Evolutionary conservation across 35 echinoderm and acorn worm genomes (phyloP).

Genomic region (Ophiothrix spiculata): DNA sequence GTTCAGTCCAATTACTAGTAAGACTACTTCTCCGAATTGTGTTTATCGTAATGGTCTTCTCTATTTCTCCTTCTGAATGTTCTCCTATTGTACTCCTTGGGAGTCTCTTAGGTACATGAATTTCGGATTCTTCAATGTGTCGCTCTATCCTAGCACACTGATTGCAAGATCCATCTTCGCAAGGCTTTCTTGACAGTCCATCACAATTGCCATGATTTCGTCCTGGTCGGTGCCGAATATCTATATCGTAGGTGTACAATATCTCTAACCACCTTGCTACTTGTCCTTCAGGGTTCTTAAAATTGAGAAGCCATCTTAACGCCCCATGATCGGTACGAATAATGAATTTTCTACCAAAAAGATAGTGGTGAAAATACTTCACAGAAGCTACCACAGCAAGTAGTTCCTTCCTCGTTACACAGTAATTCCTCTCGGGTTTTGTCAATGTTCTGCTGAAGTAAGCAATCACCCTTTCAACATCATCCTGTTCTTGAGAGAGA

Average conservation of each 20-base stretch:
- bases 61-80: too few species aligned
- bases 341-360: slow-evolving; percentile 38
- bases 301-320: slow-evolving; percentile 33
- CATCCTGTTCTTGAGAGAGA: slow-evolving; percentile 47
- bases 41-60: too few species aligned
- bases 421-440: slow-evolving; percentile 44
- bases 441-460: slow-evolving; percentile 42
- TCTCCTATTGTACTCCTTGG: too few species aligned
- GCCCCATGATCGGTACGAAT: slow-evolving; percentile 66
- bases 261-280: slow-evolving; percentile 50
- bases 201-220: slow-evolving; percentile 38
- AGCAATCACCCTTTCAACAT: slow-evolving; percentile 36
- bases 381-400: slow-evolving; percentile 44
- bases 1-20: too few species aligned
- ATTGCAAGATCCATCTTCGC: not conserved
- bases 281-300: slow-evolving; percentile 41
- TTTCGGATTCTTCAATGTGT: not conserved
- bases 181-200: slow-evolving; percentile 27
- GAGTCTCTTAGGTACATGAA: not conserved
- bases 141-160: not conserved
- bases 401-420: slow-evolving; percentile 46
- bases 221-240: slow-evolving; percentile 45
- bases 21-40: too few species aligned
- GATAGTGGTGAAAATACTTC: slow-evolving; percentile 58
- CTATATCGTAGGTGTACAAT: slow-evolving; percentile 37